These are phyloP conservation scores for Lichenostomus cassidix DNA, from an alignment of 2,113 vertebrate genomes.

Conservation along the genomic window DNA sequence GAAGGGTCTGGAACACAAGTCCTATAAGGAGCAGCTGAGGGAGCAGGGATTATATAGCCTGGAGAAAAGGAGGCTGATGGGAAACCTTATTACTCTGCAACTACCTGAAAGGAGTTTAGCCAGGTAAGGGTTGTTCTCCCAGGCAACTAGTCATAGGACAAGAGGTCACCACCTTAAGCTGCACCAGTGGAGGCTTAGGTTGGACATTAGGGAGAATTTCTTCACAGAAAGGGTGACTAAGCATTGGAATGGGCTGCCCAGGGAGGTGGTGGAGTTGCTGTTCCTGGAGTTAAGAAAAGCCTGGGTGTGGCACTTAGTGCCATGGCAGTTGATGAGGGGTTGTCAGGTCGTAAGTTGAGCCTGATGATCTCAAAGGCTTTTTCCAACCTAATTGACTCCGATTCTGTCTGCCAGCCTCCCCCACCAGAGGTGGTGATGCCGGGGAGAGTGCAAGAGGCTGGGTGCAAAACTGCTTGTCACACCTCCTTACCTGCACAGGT, in stretches of 20 bases:
- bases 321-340: background rate
- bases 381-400: background rate
- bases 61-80: background rate
- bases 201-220: background rate
- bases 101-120: background rate
- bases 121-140: background rate
- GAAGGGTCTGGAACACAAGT: background rate
- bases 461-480: background rate
- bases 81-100: background rate
- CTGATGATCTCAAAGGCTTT: background rate
- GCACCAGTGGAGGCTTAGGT: background rate
- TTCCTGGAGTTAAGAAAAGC: background rate
- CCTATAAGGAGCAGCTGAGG: background rate
- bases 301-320: background rate
- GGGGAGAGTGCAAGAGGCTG: accelerated
- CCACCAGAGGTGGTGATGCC: accelerated
- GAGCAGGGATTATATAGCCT: background rate
- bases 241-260: background rate
- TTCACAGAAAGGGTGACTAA: background rate
- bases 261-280: background rate
- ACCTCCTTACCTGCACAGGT: constrained; percentile 83
- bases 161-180: background rate
- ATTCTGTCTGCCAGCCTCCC: background rate
- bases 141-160: background rate
- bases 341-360: background rate